Base-by-base conservation (phyloP, 2,888 invertebrate genomes). In the Bhutanitis thaidina region DNA sequence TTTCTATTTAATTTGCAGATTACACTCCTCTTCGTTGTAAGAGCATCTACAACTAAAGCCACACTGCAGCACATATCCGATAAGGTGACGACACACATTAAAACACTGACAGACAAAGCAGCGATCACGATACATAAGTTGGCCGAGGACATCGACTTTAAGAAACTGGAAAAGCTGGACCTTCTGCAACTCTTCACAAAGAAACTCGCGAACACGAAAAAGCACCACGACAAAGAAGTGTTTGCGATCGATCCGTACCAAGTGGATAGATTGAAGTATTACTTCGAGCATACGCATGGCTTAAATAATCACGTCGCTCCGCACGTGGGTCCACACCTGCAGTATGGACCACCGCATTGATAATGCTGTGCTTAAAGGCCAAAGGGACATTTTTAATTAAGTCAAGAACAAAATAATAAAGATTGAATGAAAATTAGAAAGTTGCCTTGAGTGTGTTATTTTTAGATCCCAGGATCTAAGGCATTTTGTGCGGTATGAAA, bases 61-160 rank as follows among this genome's bases (percentile, higher is more conserved):
- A 74, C 80, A 52, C 49, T 84, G 0, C 62, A 79, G 15, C 70
- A 72, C 36, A 49, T 86, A 1, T 76, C 73, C 49, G 72, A 77
- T 14, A 71, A 64, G 46, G 65, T 67, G 5, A 64, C 64, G 41
- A 60, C 62, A 3, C 64, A 69, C 3, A 51, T 70, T 3, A 65
- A 66, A 43, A 51, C 53, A 10, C 50, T 70, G 14, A 67, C 63
- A 37, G 65, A 34, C 30, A 74, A 71, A 7, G 77, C 80, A 0
- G 61, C 75, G 9, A 56, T 57, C 5, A 64, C 65, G 37, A 57
- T 66, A 9, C 66, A 67, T 53, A 63, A 60, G 43, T 51, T 65
- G n/a, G 64, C 64, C n/a, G 55, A 56, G 1, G 65, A 64, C 14
- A 59, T 67, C 12, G 66, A 67, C 25, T 15, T 65, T n/a, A 59